Evolutionary conservation across 2,797 vertebrate genomes (phyloP), one percentile per base, ranked within the genome.

Genomic region (Tarsius wallacei): DNA sequence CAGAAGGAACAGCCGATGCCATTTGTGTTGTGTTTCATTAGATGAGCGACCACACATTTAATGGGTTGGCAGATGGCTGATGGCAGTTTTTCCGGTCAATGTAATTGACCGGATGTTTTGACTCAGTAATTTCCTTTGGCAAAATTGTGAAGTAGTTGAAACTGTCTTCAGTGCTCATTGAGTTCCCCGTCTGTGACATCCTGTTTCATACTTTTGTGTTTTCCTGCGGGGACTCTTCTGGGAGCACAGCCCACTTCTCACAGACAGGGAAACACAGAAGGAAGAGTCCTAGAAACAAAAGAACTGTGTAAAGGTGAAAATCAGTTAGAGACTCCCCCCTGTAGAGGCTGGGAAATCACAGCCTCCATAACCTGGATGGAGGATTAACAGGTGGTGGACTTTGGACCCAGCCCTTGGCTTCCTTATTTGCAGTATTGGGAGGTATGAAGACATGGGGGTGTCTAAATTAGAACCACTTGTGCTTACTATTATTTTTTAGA

Each of bases 361-460:
- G 16, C 11, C 51, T 64, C n/a, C 28, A 3, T 64, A 5, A 8
- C 8, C 10, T 5, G 0, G 5, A 12, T 5, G 14, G 36, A 28
- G 19, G 61, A 21, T 11, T 15, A 8, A 16, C 6, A 21, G 15
- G 28, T 2, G 0, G 19, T 55, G 22, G 49, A 11, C 33, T 12
- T 3, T 14, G 11, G 47, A 36, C 9, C 8, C 19, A 2, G 59
- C 13, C 47, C 26, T 76, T 10, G 57, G 47, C 9, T 16, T 68
- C 70, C 10, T n/a, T 22, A 36, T 64, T 53, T 66, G 53, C 36
- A 86, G 42, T 4, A 17, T 19, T 0, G 0, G 55, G 57, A 78
- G 5, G 17, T 8, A 0, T 21, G 64, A 42, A 42, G 42, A 42
- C 16, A 7, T 51, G 0, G 15, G 13, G 66, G 12, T 14, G 63